phyloP scores from a whole-genome alignment of 1,140 invertebrate genomes.

The Philotrypesis tridentata region DNA sequence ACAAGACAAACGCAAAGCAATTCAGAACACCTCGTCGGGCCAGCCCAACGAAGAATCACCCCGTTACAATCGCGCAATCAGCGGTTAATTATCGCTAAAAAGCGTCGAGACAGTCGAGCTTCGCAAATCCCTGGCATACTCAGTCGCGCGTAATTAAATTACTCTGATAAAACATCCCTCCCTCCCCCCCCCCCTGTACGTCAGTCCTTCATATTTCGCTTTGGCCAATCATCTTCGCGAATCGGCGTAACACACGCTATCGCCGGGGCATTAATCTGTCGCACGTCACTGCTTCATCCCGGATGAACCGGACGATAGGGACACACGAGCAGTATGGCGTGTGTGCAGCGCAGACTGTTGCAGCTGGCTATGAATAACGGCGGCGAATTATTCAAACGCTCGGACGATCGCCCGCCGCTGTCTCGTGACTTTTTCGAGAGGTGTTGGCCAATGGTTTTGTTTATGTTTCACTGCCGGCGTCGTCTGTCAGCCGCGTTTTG shows the following conservation, averaged over 20 bases:
- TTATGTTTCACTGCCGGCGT: neutral
- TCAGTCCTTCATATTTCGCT: neutral
- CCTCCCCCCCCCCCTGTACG: neutral
- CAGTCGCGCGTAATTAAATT: slow-evolving; percentile 14
- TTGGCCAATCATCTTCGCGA: slow-evolving; percentile 16
- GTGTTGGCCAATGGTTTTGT: neutral
- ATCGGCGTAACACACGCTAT: neutral
- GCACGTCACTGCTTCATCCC: slow-evolving; percentile 57
- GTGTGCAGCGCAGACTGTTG: neutral
- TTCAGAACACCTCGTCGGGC: neutral
- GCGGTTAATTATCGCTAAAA: slow-evolving; percentile 5
- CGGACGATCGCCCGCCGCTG: neutral
- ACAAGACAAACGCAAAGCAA: too few relatives aligned
- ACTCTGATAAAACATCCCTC: slow-evolving; percentile 9
- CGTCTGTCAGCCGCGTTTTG: too few relatives aligned
- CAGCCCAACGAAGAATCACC: neutral
- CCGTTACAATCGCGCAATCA: neutral
- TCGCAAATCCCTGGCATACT: neutral
- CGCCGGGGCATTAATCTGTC: slow-evolving; percentile 34
- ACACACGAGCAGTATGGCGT: slow-evolving; percentile 2
- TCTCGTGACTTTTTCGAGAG: neutral
- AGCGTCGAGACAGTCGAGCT: neutral
- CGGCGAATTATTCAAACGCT: neutral
- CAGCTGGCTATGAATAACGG: neutral
- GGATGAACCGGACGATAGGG: slow-evolving; percentile 55